Evolutionary conservation across 2,797 vertebrate genomes (phyloP).

Genomic region (Zenarchopterus dispar): DNA sequence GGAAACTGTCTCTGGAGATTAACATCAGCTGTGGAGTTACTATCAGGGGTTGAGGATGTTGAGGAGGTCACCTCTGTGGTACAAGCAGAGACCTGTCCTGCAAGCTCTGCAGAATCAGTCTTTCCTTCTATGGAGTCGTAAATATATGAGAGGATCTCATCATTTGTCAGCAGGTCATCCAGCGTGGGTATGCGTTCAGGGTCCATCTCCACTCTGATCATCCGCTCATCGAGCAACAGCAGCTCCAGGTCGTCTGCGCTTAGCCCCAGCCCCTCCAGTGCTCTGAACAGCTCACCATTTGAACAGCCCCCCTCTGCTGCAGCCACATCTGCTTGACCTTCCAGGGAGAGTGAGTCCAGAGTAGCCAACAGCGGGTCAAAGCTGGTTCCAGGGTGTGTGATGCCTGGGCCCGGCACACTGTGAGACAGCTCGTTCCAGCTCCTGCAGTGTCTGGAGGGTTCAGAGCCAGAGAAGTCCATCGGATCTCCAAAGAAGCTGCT

Average conservation of each 20-base stretch:
- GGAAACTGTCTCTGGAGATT: slow-evolving; percentile 58
- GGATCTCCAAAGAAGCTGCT: slow-evolving; percentile 69
- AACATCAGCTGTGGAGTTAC: slow-evolving; percentile 20
- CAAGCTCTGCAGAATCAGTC: slow-evolving; percentile 13
- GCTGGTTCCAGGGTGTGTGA: slow-evolving; percentile 47
- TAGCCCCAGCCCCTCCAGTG: slow-evolving; percentile 81
- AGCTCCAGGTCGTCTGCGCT: slow-evolving; percentile 84
- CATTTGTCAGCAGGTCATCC: slow-evolving; percentile 75
- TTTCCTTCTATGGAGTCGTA: slow-evolving; percentile 74
- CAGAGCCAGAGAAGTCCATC: slow-evolving; percentile 51
- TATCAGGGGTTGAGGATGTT: slow-evolving; percentile 21
- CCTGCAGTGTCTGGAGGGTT: slow-evolving; percentile 38
- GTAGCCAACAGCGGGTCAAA: slow-evolving; percentile 82
- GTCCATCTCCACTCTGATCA: slow-evolving; percentile 83
- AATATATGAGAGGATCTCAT: slow-evolving; percentile 80
- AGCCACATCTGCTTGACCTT: slow-evolving; percentile 54
- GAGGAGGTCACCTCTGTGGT: slow-evolving; percentile 6
- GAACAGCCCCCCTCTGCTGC: slow-evolving; percentile 74
- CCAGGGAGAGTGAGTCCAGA: slow-evolving; percentile 81
- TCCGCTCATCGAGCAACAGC: slow-evolving; percentile 84
- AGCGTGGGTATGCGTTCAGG: slow-evolving; percentile 66
- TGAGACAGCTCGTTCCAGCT: slow-evolving; percentile 23
- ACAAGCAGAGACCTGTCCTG: slow-evolving; percentile 31
- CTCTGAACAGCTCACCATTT: slow-evolving; percentile 81
- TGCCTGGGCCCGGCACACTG: not conserved